Base-by-base conservation (phyloP, 2,113 vertebrate species). In the Struthio camelus region DNA sequence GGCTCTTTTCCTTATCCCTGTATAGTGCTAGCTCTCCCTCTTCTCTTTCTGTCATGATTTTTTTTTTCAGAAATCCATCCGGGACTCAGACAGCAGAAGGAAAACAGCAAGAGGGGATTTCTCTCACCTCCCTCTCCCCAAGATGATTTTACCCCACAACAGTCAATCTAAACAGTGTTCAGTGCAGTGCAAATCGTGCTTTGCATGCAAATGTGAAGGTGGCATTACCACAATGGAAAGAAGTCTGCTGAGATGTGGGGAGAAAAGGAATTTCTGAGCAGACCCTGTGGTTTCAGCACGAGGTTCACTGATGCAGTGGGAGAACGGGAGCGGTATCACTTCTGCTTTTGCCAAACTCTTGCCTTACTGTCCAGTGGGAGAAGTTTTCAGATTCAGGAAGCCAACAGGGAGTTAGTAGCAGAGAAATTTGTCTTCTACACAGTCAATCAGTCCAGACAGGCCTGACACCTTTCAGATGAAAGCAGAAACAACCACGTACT, bases 221-320 rank as follows among this genome's bases (percentile, higher is more conserved):
- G 30, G 8, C 6, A 2, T 92, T 95, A 90, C 77, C 86, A 86
- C 95, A 93, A n/a, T n/a, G 82, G 94, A 96, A 95, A 92, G 79
- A 86, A 84, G 73, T 84, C 72, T 64, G 90, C 80, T 73, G 54
- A 86, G 88, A 42, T 64, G 12, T 27, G 28, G n/a, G 32, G 66
- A 3, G 4, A 80, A 46, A 23, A 90, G 70, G 58, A 78, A 59
- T 53, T 46, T 89, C 67, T 34, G 34, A 91, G n/a, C 18, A 85
- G 56, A 54, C 14, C 4, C 1, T 0, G 42, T 24, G 22, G 30
- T 24, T 34, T 4, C 80, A 80, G 14, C 4, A 7, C 30, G 32
- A 71, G 8, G 46, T 59, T 71, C 48, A 59, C n/a, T 38, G 32
- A 28, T 51, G 64, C 10, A 42, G 20, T 46, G 50, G 71, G 14